These are phyloP conservation scores for Gasterosteus nipponicus DNA, from an alignment of 2,113 vertebrate genomes.

Conservation along the genomic window DNA sequence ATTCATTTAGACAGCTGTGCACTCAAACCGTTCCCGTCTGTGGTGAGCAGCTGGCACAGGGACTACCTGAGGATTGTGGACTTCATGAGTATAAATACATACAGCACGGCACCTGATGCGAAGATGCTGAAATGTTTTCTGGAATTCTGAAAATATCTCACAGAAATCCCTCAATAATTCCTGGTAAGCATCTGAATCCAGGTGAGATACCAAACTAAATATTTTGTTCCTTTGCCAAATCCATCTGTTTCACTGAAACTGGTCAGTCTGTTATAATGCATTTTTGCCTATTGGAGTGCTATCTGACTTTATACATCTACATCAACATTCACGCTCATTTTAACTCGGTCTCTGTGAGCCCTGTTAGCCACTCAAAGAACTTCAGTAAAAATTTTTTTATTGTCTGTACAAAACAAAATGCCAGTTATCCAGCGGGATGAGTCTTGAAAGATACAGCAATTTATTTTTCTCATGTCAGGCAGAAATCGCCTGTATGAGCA, in stretches of 20 bases:
- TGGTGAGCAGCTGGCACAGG: constrained; percentile 48
- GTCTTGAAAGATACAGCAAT: neutral
- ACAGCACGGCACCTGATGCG: neutral
- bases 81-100: neutral
- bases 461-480: neutral
- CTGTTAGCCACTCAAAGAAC: neutral
- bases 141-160: neutral
- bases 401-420: neutral
- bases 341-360: neutral
- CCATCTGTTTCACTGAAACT: neutral
- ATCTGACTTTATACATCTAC: too few species aligned
- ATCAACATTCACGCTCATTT: neutral
- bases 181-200: neutral
- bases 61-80: constrained; percentile 47
- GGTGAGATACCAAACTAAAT: constrained; percentile 5
- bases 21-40: constrained; percentile 50
- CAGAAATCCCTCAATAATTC: constrained; percentile 11
- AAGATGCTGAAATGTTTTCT: neutral
- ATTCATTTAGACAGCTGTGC: constrained; percentile 68
- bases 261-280: too few species aligned
- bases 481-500: neutral
- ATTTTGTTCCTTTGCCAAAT: neutral
- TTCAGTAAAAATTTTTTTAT: neutral
- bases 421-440: neutral
- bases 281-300: neutral